phyloP scores from a whole-genome alignment of 1,140 invertebrate species.

The Camponotus pennsylvanicus region DNA sequence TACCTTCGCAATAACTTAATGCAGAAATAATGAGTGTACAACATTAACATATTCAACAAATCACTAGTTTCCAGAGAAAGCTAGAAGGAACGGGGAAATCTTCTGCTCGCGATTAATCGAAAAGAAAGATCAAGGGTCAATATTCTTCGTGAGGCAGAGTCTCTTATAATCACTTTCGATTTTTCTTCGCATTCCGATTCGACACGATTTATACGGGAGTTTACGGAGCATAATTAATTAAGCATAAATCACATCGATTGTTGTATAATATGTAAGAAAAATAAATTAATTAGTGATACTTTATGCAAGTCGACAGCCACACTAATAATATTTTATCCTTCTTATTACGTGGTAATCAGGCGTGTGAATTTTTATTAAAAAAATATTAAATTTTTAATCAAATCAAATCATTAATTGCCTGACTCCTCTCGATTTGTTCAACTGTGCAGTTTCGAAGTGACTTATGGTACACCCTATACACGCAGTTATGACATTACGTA shows the following conservation, averaged over 20 bases:
- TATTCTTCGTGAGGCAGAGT: constrained; percentile 3
- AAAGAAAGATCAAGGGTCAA: constrained; percentile 56
- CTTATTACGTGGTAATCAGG: neutral
- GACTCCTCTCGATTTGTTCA: constrained; percentile 5
- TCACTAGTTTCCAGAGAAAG: constrained; percentile 53
- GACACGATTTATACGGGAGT: neutral
- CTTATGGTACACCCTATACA: constrained; percentile 10
- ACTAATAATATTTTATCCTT: neutral
- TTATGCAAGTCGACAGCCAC: neutral
- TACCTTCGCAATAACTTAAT: constrained; percentile 25
- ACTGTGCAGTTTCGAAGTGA: constrained; percentile 7
- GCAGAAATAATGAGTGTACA: constrained; percentile 33
- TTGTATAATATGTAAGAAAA: neutral
- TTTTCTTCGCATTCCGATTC: constrained; percentile 36
- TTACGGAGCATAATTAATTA: constrained; percentile 43
- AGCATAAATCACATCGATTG: neutral
- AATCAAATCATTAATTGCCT: constrained; percentile 51
- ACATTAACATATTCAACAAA: constrained; percentile 50
- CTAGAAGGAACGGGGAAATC: constrained; percentile 19
- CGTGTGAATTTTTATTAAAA: neutral
- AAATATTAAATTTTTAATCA: constrained; percentile 31
- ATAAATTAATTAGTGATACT: constrained; percentile 6
- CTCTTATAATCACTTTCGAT: constrained; percentile 52
- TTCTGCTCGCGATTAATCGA: constrained; percentile 58
- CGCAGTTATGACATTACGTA: constrained; percentile 44